Conservation (phyloP, 35 echinoderm and acorn worm species). For the Hemicentrotus pulcherrimus region DNA sequence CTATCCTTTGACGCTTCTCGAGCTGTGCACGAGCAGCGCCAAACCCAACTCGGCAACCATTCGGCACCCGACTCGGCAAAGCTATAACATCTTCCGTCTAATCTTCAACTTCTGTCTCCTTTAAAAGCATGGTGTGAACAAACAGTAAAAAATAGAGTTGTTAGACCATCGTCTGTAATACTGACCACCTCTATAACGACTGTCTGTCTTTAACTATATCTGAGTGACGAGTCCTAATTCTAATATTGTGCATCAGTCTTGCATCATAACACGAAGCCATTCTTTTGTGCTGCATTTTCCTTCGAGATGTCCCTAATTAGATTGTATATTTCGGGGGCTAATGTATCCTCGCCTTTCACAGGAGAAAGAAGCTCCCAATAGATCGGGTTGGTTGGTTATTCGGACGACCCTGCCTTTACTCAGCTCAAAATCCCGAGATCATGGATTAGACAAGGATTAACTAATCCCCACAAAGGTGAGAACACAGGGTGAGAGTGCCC, state of each 20-base stretch:
- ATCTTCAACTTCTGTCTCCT: not conserved
- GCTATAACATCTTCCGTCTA: not conserved
- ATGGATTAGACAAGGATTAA: conserved; percentile 20
- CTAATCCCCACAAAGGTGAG: conserved; percentile 39
- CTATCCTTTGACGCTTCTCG: too few relatives aligned
- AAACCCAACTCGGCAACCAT: not conserved
- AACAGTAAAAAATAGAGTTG: not conserved
- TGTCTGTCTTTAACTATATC: not conserved
- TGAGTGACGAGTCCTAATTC: not conserved
- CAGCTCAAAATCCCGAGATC: conserved; percentile 11
- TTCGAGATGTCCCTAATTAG: not conserved
- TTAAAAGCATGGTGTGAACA: not conserved
- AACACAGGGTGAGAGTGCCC: not conserved
- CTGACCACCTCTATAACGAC: not conserved
- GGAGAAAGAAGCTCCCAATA: conserved; percentile 30
- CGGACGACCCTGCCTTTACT: not conserved
- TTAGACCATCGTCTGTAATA: not conserved
- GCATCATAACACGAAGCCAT: not conserved
- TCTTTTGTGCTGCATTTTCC: not conserved
- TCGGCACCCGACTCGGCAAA: not conserved
- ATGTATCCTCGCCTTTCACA: not conserved
- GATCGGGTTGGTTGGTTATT: conserved; percentile 30
- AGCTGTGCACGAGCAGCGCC: not conserved
- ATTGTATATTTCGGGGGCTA: not conserved
- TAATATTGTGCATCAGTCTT: not conserved